phyloP scores from a whole-genome alignment of 2,888 invertebrate genomes.

The Hanleya hanleyi region DNA sequence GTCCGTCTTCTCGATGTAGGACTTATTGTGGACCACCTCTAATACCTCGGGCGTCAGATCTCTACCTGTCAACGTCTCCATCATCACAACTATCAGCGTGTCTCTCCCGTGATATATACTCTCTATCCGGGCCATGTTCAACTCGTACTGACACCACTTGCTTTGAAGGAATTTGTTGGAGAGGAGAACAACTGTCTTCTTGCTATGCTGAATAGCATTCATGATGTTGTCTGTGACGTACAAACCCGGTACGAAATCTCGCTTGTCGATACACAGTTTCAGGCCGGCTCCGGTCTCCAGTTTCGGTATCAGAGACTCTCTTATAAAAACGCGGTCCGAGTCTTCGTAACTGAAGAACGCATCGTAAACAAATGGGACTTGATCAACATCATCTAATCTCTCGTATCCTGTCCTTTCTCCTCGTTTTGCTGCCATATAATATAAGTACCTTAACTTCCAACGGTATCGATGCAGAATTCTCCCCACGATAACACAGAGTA shows the following conservation, averaged over 20 bases:
- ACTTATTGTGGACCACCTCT: background rate
- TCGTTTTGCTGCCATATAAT: background rate
- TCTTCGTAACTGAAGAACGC: background rate
- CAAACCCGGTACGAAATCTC: background rate
- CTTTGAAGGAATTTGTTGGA: background rate
- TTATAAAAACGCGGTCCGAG: background rate
- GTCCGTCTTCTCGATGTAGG: background rate
- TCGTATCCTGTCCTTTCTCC: background rate
- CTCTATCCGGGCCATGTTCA: slow-evolving; percentile 1
- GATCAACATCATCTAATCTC: background rate
- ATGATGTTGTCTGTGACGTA: background rate
- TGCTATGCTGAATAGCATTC: background rate
- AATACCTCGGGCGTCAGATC: background rate
- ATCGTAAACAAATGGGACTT: background rate
- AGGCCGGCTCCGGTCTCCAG: background rate
- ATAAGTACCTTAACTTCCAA: background rate
- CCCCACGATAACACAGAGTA: background rate
- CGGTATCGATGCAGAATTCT: background rate
- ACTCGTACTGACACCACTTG: background rate
- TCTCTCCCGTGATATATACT: background rate
- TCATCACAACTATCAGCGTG: background rate
- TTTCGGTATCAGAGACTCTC: background rate
- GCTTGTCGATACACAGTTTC: background rate
- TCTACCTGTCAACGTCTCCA: background rate
- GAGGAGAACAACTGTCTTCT: background rate